Evolutionary conservation across 1,140 invertebrate species (phyloP).

Genomic region (Listronotus bonariensis): DNA sequence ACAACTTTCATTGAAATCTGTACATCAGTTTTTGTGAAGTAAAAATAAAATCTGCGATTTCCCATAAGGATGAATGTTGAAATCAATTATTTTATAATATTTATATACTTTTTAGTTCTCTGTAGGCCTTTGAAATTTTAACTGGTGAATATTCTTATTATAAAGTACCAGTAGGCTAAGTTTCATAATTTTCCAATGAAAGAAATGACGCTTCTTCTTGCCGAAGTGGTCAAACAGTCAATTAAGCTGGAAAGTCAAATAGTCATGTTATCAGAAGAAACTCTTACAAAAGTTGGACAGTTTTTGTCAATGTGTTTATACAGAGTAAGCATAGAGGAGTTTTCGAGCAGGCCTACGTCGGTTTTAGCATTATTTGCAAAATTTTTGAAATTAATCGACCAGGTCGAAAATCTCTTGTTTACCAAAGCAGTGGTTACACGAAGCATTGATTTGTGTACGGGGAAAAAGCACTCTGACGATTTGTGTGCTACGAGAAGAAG

Average conservation of each 20-base stretch:
- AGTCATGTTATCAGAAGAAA: conserved; percentile 43
- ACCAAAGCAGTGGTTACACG: conserved; percentile 67
- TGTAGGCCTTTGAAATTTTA: too few species aligned
- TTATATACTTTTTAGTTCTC: too few species aligned
- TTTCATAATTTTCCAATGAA: too few species aligned
- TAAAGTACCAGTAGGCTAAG: too few species aligned
- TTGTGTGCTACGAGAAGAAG: conserved; percentile 85
- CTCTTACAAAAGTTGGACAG: conserved; percentile 68
- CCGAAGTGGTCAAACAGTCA: conserved; percentile 55
- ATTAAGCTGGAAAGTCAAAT: conserved; percentile 46
- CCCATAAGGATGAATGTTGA: too few species aligned
- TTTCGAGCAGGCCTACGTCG: conserved; percentile 93
- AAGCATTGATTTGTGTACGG: conserved; percentile 52
- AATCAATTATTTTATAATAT: too few species aligned
- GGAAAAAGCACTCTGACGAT: conserved; percentile 43
- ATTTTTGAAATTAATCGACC: conserved; percentile 63
- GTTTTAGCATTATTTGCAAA: conserved; percentile 78
- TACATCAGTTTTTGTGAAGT: too few species aligned
- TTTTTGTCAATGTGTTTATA: conserved; percentile 74
- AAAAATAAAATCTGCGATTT: too few species aligned
- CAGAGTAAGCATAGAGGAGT: conserved; percentile 92
- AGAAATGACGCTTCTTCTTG: conserved; percentile 64
- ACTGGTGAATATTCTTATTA: too few species aligned
- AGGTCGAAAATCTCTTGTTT: conserved; percentile 32
- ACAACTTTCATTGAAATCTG: too few species aligned